Conservation (phyloP, 2,113 vertebrate species). For the Aspiorhynchus laticeps region DNA sequence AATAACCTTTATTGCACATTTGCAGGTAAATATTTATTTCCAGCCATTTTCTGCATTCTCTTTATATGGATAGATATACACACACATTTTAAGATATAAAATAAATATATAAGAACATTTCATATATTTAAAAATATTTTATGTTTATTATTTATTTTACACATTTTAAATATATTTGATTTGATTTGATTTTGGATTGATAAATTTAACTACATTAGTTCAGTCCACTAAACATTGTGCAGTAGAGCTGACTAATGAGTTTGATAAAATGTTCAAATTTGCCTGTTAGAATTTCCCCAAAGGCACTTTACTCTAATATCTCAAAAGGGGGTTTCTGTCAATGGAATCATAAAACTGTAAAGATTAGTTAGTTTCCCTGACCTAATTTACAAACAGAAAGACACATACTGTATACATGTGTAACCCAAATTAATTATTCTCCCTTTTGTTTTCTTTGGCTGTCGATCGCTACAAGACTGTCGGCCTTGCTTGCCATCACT, state of each 20-base stretch:
- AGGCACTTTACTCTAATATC: constrained; percentile 1
- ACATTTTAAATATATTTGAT: background rate
- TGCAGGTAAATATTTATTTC: background rate
- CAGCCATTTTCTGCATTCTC: background rate
- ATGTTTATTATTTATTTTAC: too few species aligned
- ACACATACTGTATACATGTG: background rate
- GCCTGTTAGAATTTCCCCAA: background rate
- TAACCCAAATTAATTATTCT: background rate
- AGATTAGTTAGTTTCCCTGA: background rate
- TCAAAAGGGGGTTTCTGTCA: background rate
- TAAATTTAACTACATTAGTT: background rate
- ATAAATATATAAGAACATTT: background rate
- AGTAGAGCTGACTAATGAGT: constrained; percentile 3
- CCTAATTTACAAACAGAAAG: constrained; percentile 27
- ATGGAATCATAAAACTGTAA: background rate
- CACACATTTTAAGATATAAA: background rate
- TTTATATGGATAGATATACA: background rate
- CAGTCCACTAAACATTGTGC: constrained; percentile 4
- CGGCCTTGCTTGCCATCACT: constrained; percentile 48
- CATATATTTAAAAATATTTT: background rate
- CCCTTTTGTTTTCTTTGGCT: constrained; percentile 18
- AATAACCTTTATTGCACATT: background rate
- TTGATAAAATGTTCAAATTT: background rate
- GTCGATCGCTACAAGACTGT: background rate
- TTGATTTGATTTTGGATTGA: background rate